A percentile compares a stretch with the other conserved stretches of the same genome.
These are phyloP conservation scores for Neolamprologus falcicula DNA, from an alignment of 2,113 vertebrate genomes.

Conservation along the genomic window DNA sequence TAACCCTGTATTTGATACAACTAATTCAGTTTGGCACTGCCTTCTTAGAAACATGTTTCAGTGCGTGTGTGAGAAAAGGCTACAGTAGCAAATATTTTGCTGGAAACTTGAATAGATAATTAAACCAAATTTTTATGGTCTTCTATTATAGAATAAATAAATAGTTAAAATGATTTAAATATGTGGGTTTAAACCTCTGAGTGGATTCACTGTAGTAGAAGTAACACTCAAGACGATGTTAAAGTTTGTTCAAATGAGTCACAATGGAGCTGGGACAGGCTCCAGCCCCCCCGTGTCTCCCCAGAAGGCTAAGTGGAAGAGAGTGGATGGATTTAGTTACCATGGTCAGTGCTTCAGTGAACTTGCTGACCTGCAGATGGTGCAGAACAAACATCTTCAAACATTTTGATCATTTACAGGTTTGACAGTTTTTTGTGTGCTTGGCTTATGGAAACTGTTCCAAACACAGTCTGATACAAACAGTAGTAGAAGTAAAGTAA, in stretches of 20 bases:
- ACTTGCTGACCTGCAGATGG: not conserved
- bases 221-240: not conserved
- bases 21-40: not conserved
- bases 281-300: not conserved
- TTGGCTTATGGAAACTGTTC: not conserved
- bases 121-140: not conserved
- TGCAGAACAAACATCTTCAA: not conserved
- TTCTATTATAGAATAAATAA: not conserved
- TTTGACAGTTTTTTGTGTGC: not conserved
- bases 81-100: not conserved
- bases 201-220: not conserved
- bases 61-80: not conserved
- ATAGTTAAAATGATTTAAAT: not conserved
- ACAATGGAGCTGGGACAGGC: not conserved
- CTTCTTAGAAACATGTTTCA: not conserved
- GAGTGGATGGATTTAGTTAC: not conserved
- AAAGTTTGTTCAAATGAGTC: not conserved
- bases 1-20: not conserved
- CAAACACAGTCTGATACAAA: not conserved
- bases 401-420: not conserved
- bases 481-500: not conserved
- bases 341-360: not conserved
- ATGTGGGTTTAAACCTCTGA: not conserved
- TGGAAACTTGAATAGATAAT: not conserved
- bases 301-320: not conserved